Conservation (phyloP, 1,140 invertebrate species). For the Drosophila ogumai region DNA sequence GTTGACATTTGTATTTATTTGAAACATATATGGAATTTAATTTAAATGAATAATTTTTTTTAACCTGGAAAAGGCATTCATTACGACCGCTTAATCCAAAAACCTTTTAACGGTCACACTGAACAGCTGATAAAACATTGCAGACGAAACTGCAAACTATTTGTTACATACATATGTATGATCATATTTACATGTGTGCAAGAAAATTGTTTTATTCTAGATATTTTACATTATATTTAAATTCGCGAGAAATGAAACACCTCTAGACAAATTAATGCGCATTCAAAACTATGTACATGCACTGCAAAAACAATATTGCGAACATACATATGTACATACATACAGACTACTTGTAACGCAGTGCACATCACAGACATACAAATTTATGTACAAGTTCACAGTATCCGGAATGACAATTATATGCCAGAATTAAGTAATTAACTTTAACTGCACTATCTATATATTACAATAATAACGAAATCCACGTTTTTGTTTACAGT, state of each 20-base stretch:
- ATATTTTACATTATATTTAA: neutral
- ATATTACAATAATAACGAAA: no score
- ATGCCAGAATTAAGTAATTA: neutral
- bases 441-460: neutral
- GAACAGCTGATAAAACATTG: conserved; percentile 3
- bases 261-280: neutral
- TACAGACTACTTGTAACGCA: neutral
- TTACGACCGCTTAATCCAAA: neutral
- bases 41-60: neutral
- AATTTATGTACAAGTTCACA: neutral
- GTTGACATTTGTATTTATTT: neutral
- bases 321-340: neutral
- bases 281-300: neutral
- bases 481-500: conserved; percentile 2
- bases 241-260: no score
- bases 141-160: neutral
- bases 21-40: neutral
- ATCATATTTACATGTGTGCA: neutral
- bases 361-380: neutral
- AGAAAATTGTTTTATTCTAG: neutral
- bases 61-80: neutral
- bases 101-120: neutral
- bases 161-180: neutral
- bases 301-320: neutral
- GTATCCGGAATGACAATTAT: neutral